Conservation (phyloP, 1,140 invertebrate species). For the Drosophila miranda region DNA sequence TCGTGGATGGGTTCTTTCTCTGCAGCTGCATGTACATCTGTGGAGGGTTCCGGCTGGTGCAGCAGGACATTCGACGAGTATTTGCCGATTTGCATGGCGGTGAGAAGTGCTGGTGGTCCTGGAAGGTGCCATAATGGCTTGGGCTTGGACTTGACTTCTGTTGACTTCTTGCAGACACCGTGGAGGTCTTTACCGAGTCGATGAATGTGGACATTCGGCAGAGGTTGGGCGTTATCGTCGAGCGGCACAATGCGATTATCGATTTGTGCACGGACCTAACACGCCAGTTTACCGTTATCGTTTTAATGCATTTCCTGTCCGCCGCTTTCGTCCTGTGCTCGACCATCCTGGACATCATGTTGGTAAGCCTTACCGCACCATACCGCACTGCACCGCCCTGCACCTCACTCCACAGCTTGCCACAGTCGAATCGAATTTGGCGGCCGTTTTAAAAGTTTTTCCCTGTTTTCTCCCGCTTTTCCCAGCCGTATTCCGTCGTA, state of each 20-base stretch:
- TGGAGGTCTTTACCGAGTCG: constrained; percentile 32
- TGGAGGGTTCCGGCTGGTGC: constrained; percentile 66
- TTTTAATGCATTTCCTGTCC: constrained; percentile 80
- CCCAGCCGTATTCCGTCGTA: constrained; percentile 2
- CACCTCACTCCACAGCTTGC: background rate
- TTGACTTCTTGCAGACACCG: constrained; percentile 23
- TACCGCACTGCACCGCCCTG: no score
- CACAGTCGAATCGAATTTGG: constrained; percentile 19
- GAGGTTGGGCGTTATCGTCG: constrained; percentile 47
- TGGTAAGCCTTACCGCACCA: constrained; percentile 53
- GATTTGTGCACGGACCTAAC: constrained; percentile 75
- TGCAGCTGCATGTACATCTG: constrained; percentile 74
- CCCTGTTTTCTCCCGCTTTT: constrained; percentile 35
- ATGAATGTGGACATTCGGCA: constrained; percentile 50
- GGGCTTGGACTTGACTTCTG: background rate
- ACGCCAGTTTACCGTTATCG: constrained; percentile 70
- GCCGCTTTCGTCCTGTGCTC: constrained; percentile 76
- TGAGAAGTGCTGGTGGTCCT: constrained; percentile 12
- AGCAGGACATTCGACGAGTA: constrained; percentile 64
- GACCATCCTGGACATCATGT: constrained; percentile 75
- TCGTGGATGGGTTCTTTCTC: constrained; percentile 74
- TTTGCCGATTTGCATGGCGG: constrained; percentile 59
- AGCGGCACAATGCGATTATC: constrained; percentile 78
- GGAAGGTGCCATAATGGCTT: constrained; percentile 1
- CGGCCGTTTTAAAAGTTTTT: constrained; percentile 59